phyloP scores from a whole-genome alignment of 2,888 invertebrate genomes.

The Apamea monoglypha region DNA sequence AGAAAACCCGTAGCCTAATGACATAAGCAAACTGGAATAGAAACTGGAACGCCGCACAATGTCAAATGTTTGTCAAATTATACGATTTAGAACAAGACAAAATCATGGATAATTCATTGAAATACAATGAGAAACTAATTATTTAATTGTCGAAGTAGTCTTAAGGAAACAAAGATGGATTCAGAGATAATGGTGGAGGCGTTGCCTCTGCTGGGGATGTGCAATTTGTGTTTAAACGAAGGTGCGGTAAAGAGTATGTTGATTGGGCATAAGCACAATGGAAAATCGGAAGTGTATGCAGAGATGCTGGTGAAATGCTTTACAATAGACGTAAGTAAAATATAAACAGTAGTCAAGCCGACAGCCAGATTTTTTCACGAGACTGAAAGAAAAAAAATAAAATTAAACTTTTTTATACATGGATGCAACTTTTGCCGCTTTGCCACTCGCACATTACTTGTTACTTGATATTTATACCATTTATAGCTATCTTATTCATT shows the following conservation, averaged over 20 bases:
- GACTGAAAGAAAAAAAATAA: background rate
- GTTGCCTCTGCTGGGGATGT: constrained; percentile 82
- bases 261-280: constrained; percentile 73
- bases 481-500: background rate
- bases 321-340: constrained; percentile 83
- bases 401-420: background rate
- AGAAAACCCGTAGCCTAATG: background rate
- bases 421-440: background rate
- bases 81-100: constrained; percentile 31
- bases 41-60: constrained; percentile 45
- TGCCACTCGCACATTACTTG: background rate
- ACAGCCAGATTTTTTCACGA: background rate
- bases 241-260: constrained; percentile 86
- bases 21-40: constrained; percentile 17
- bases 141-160: constrained; percentile 32
- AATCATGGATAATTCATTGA: constrained; percentile 20
- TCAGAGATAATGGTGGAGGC: constrained; percentile 83
- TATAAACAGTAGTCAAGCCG: background rate
- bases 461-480: no score
- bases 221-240: constrained; percentile 84
- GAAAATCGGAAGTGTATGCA: constrained; percentile 76
- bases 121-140: constrained; percentile 41
- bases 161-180: constrained; percentile 72
- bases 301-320: constrained; percentile 85
- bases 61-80: constrained; percentile 48